Percentiles rank a stretch among this genome's conserved stretches.
phyloP scores from a whole-genome alignment of 1,140 invertebrate genomes.

The Harpegnathos saltator region DNA sequence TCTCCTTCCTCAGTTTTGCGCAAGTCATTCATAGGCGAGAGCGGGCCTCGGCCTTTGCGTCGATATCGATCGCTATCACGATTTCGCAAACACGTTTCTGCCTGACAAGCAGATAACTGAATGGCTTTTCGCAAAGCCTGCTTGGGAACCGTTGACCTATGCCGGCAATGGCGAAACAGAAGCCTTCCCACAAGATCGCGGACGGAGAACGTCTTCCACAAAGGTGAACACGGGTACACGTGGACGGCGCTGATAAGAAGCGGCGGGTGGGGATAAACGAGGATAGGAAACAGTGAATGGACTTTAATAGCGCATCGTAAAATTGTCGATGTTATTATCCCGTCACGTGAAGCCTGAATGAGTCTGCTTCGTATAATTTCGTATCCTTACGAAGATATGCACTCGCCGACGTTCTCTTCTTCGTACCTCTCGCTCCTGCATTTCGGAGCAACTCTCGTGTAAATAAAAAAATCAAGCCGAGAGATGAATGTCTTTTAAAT shows the following conservation, averaged over 20 bases:
- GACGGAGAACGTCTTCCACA: slow-evolving; percentile 37
- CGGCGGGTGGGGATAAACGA: slow-evolving; percentile 20
- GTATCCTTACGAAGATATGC: neutral
- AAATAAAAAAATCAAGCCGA: too few species aligned
- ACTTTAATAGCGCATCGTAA: slow-evolving; percentile 29
- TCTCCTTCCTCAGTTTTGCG: neutral
- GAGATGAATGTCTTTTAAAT: too few species aligned
- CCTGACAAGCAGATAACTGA: slow-evolving; percentile 23
- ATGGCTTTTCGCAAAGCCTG: slow-evolving; percentile 48
- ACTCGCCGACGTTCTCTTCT: too few species aligned
- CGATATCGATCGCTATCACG: slow-evolving; percentile 35
- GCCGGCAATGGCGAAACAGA: slow-evolving; percentile 46
- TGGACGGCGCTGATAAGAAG: slow-evolving; percentile 22
- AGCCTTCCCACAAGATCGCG: slow-evolving; percentile 43
- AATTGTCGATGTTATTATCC: neutral
- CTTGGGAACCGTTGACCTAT: slow-evolving; percentile 54
- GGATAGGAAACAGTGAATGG: slow-evolving; percentile 51
- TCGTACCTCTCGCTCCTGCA: too few species aligned
- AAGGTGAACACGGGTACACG: slow-evolving; percentile 38
- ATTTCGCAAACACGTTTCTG: slow-evolving; percentile 31
- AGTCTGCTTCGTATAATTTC: slow-evolving; percentile 15
- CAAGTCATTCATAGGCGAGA: slow-evolving; percentile 40
- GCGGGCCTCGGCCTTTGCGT: slow-evolving; percentile 25
- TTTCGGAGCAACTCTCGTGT: too few species aligned
- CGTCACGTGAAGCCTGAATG: slow-evolving; percentile 29